phyloP scores from a whole-genome alignment of 1,140 invertebrate species.

The Lamellibrachia luymesi region DNA sequence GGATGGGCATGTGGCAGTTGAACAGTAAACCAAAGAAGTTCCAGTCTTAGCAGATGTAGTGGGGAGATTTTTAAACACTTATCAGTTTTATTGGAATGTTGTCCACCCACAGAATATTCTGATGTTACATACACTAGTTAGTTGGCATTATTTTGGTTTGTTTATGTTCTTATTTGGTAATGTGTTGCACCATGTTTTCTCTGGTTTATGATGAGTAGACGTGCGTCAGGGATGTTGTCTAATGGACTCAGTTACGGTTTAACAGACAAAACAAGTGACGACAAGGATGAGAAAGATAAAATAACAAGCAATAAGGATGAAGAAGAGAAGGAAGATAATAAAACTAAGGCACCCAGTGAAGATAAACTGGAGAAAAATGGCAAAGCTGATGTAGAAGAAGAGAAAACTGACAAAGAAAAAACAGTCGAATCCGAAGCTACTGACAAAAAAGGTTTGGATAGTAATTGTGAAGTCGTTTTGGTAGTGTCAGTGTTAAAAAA shows the following conservation, averaged over 20 bases:
- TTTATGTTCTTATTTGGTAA: not conserved
- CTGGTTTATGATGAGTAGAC: not conserved
- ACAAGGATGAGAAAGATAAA: slow-evolving; percentile 7
- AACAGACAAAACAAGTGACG: not conserved
- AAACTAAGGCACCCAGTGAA: not conserved
- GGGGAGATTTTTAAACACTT: not conserved
- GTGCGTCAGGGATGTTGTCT: not conserved
- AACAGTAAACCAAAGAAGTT: not conserved
- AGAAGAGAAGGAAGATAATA: not conserved
- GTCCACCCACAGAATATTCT: too few species aligned
- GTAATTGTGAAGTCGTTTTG: not conserved
- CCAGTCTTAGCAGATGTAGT: not conserved
- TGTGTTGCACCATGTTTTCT: not conserved
- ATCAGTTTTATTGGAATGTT: not conserved
- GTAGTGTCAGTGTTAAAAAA: not conserved
- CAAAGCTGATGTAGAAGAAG: slow-evolving; percentile 18
- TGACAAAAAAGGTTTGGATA: not conserved
- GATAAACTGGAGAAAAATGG: slow-evolving; percentile 2
- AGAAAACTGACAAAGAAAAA: not conserved
- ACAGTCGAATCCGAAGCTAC: too few species aligned
- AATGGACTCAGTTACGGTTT: not conserved
- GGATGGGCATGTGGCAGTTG: not conserved
- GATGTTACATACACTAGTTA: too few species aligned
- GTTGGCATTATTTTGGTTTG: not conserved
- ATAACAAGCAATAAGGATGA: slow-evolving; percentile 8